phyloP scores from a whole-genome alignment of 1,140 invertebrate species.

The Pseudomyrmex cubaensis region DNA sequence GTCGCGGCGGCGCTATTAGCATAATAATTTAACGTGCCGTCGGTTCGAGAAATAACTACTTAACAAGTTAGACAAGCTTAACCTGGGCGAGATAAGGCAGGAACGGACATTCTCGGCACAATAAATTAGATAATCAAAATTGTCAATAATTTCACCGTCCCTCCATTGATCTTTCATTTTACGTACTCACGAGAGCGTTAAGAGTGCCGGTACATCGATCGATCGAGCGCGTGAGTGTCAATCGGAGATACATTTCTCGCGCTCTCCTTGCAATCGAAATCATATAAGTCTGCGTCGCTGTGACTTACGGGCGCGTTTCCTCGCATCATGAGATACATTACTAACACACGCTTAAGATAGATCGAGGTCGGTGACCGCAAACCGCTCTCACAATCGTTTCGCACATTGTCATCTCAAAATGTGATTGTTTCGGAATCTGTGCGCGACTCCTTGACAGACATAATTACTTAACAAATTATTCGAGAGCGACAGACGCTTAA shows the following conservation, averaged over 20 bases:
- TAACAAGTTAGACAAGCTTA: constrained; percentile 61
- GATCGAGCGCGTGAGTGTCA: not conserved
- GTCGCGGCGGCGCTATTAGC: constrained; percentile 50
- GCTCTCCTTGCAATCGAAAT: not conserved
- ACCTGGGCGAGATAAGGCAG: constrained; percentile 54
- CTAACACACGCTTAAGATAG: not conserved
- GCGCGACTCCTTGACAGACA: constrained; percentile 11
- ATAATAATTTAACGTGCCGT: constrained; percentile 62
- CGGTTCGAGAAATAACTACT: constrained; percentile 60
- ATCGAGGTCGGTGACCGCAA: constrained; percentile 6
- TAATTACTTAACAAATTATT: constrained; percentile 63
- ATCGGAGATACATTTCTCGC: not conserved
- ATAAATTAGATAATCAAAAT: constrained; percentile 51
- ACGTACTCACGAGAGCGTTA: not conserved
- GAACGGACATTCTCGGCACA: constrained; percentile 38
- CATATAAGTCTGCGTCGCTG: not conserved
- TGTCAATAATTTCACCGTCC: constrained; percentile 31
- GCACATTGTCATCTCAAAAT: constrained; percentile 12
- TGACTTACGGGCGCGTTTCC: constrained; percentile 13
- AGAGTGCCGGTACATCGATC: not conserved
- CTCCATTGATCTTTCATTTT: not conserved
- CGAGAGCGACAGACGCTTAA: constrained; percentile 52
- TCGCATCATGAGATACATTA: not conserved
- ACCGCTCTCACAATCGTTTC: not conserved
- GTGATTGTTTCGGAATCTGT: not conserved